Evolutionary conservation across 2,888 invertebrate genomes (phyloP).

Genomic region (Caenorhabditis sulstoni): DNA sequence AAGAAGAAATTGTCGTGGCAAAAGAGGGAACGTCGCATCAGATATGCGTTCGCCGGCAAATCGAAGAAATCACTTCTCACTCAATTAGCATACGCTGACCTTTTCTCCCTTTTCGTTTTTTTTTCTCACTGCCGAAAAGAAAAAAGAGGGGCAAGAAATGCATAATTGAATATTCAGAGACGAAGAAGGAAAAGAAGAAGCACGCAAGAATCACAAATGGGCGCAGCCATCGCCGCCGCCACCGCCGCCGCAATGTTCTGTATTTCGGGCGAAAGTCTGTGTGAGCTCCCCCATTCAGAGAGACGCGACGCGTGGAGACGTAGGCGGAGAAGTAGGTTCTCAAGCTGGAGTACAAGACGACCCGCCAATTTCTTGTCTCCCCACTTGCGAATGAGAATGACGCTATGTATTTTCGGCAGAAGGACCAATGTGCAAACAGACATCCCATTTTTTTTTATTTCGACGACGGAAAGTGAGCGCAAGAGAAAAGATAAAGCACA

Average conservation of each 20-base stretch:
- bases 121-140: constrained; percentile 13
- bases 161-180: constrained; percentile 57
- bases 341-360: constrained; percentile 47
- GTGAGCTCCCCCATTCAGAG: not conserved
- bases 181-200: constrained; percentile 22
- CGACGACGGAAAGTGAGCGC: constrained; percentile 15
- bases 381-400: constrained; percentile 56
- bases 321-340: constrained; percentile 28
- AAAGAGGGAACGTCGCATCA: constrained; percentile 14
- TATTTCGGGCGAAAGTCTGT: constrained; percentile 24
- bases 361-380: constrained; percentile 42
- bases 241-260: constrained; percentile 15
- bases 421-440: constrained; percentile 60
- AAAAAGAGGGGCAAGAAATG: constrained; percentile 36
- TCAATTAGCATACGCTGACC: constrained; percentile 53
- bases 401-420: constrained; percentile 46
- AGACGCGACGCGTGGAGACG: constrained; percentile 1
- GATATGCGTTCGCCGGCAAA: constrained; percentile 41
- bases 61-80: constrained; percentile 41
- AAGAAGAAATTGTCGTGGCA: not conserved
- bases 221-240: too few relatives aligned
- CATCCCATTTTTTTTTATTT: constrained; percentile 56
- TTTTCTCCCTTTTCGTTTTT: constrained; percentile 14
- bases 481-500: constrained; percentile 41
- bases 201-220: constrained; percentile 45